Conservation (phyloP, 1,140 invertebrate species). For the Bombus balteatus region DNA sequence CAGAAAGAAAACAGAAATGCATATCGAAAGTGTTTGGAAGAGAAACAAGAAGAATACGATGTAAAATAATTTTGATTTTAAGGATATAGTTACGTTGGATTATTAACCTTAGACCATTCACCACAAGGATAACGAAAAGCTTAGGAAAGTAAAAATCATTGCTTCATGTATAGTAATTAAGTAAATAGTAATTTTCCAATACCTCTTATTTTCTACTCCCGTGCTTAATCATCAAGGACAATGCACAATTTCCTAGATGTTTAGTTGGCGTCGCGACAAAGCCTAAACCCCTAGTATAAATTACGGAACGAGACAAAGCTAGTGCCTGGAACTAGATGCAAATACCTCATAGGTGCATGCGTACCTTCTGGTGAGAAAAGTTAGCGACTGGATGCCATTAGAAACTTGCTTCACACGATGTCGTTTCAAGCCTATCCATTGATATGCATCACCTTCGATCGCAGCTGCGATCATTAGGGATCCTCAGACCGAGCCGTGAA, state of each 20-base stretch:
- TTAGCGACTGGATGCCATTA: constrained; percentile 42
- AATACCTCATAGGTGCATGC: constrained; percentile 26
- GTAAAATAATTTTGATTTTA: not conserved
- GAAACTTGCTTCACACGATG: constrained; percentile 55
- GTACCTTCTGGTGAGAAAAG: constrained; percentile 44
- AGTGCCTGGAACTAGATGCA: constrained; percentile 23
- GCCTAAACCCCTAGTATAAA: not conserved
- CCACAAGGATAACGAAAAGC: no score
- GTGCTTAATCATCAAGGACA: not conserved
- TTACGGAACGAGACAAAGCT: constrained; percentile 19
- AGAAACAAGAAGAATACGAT: not conserved
- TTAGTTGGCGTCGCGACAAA: not conserved
- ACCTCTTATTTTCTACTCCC: no score
- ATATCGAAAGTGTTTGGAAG: not conserved
- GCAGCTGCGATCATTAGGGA: constrained; percentile 38
- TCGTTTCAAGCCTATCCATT: constrained; percentile 56
- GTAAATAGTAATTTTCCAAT: no score
- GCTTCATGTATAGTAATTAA: no score
- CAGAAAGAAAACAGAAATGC: no score
- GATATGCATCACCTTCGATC: constrained; percentile 68
- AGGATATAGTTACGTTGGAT: not conserved
- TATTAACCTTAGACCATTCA: no score
- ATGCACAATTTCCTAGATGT: not conserved
- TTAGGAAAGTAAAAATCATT: no score
- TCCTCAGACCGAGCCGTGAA: constrained; percentile 54